A percentile compares a stretch with the other conserved stretches of the same genome.
Evolutionary conservation across 2,797 vertebrate species (phyloP).

Genomic region (Amniataba percoides): DNA sequence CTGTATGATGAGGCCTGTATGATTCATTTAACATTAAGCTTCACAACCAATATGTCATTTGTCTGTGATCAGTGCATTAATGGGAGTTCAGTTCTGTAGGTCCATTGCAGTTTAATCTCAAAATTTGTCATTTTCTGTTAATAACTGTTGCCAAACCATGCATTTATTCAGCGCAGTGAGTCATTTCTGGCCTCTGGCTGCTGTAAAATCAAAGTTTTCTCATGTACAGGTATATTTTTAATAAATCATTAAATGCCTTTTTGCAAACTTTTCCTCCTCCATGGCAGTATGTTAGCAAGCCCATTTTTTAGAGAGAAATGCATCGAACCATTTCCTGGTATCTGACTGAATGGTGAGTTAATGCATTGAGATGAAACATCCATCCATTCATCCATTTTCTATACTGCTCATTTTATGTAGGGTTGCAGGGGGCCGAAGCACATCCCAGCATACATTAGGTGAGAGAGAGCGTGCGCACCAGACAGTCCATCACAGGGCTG

Average conservation of each 20-base stretch:
- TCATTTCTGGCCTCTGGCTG: slow-evolving; percentile 39
- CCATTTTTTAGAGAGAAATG: slow-evolving; percentile 4
- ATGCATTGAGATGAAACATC: slow-evolving; percentile 42
- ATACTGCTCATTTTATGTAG: background rate
- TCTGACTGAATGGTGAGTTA: slow-evolving; percentile 23
- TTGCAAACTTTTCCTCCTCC: slow-evolving; percentile 17
- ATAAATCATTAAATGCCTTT: slow-evolving; percentile 40
- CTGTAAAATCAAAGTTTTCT: slow-evolving; percentile 49
- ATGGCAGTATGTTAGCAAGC: background rate
- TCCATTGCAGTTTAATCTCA: slow-evolving; percentile 39
- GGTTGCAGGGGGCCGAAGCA: background rate
- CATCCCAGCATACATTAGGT: slow-evolving; percentile 14
- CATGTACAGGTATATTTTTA: slow-evolving; percentile 40
- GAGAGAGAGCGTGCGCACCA: background rate
- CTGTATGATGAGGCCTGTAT: background rate
- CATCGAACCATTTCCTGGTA: slow-evolving; percentile 6
- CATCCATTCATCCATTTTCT: slow-evolving; percentile 45
- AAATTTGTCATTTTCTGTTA: slow-evolving; percentile 37
- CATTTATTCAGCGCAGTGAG: slow-evolving; percentile 45
- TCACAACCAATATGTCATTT: slow-evolving; percentile 28
- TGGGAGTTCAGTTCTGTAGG: slow-evolving; percentile 29
- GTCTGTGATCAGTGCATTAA: slow-evolving; percentile 39
- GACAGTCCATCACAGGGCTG: background rate
- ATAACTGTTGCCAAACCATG: slow-evolving; percentile 41
- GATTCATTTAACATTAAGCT: slow-evolving; percentile 20